A percentile compares a stretch with the other conserved stretches of the same genome.
phyloP scores from a whole-genome alignment of 2,888 invertebrate genomes.

The Brachypalpus laphriformis region DNA sequence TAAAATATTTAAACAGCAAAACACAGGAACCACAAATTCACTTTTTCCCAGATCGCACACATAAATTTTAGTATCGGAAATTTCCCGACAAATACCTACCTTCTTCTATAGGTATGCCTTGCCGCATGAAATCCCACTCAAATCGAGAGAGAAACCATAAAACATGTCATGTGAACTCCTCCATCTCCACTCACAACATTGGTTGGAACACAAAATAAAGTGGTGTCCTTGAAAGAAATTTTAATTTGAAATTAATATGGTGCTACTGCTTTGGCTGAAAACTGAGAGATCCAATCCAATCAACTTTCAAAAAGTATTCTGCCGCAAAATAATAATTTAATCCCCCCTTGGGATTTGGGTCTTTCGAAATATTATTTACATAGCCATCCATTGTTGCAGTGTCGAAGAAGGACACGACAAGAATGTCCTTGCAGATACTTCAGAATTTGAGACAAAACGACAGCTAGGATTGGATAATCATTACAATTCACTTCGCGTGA shows the following conservation, averaged over 20 bases:
- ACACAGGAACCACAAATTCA: constrained; percentile 13
- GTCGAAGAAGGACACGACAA: too few relatives aligned
- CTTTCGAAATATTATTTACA: constrained; percentile 6
- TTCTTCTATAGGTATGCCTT: too few relatives aligned
- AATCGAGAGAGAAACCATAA: neutral
- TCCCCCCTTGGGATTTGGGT: constrained; percentile 22
- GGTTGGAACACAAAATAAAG: neutral
- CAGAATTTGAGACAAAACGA: neutral
- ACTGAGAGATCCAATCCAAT: constrained; percentile 39
- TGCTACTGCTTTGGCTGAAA: neutral
- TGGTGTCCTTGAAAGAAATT: constrained; percentile 53
- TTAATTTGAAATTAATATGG: constrained; percentile 57
- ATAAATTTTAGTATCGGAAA: constrained; percentile 32
- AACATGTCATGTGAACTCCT: constrained; percentile 2
- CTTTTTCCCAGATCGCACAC: neutral
- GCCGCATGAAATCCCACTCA: neutral
- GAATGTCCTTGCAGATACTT: neutral
- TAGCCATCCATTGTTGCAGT: neutral
- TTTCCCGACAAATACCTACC: constrained; percentile 2
- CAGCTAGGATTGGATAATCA: neutral
- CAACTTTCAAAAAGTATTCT: constrained; percentile 8
- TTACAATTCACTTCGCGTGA: neutral
- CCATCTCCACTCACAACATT: neutral
- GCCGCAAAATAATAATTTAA: constrained; percentile 27
- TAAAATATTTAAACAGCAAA: constrained; percentile 16